Evolutionary conservation across 1,140 invertebrate genomes (phyloP), one percentile per base, ranked within the genome.

Genomic region (Hermatobates lingyangjiaoensis): DNA sequence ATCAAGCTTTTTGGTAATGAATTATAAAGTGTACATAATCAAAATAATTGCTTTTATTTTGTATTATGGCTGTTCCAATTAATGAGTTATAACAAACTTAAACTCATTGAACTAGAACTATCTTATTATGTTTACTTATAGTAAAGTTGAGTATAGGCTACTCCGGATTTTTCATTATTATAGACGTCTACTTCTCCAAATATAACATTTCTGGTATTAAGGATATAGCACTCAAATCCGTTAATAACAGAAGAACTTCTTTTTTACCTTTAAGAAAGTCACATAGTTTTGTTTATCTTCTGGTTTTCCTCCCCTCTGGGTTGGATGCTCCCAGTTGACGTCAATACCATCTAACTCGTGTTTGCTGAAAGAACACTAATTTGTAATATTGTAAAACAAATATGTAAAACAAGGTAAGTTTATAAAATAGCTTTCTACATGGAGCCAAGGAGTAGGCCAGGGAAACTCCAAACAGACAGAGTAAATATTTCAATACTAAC

Each of bases 31-130:
- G n/a, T n/a, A n/a, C n/a, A n/a, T n/a, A n/a, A n/a, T n/a, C n/a
- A n/a, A n/a, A n/a, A n/a, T n/a, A n/a, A n/a, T n/a, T n/a, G n/a
- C n/a, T n/a, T n/a, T n/a, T n/a, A n/a, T n/a, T n/a, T n/a, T n/a
- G 63, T 60, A 82, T 75, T 12, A 75, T 65, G 1, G 80, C 76
- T 27, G 91, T 67, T 57, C 74, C 70, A 4, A 72, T 66, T 21
- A 92, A 70, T 62, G 90, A 78, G 58, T 92, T 91, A 1, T 76
- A n/a, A n/a, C n/a, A n/a, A n/a, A n/a, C n/a, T n/a, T n/a, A n/a
- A n/a, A n/a, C n/a, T n/a, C n/a, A n/a, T n/a, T n/a, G n/a, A n/a
- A n/a, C n/a, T n/a, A n/a, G n/a, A n/a, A n/a, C n/a, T n/a, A n/a
- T n/a, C n/a, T n/a, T n/a, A n/a, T n/a, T n/a, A n/a, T n/a, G n/a